A percentile compares a stretch with the other conserved stretches of the same genome.
These are phyloP conservation scores for Otus sunia DNA, from an alignment of 2,113 vertebrate species.

Conservation along the genomic window DNA sequence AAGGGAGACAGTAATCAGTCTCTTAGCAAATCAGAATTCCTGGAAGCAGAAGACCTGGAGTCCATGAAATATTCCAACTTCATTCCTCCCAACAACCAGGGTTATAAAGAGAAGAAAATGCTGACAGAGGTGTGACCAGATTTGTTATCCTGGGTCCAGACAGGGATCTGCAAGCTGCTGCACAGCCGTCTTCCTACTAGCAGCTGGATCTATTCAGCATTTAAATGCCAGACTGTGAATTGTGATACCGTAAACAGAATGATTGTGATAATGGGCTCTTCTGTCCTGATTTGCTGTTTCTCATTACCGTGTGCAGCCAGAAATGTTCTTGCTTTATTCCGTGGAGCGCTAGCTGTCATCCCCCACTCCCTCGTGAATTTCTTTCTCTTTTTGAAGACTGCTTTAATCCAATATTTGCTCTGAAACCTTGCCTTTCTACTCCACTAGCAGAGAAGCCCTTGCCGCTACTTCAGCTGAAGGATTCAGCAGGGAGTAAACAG, in stretches of 20 bases:
- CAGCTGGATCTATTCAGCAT: slow-evolving; percentile 44
- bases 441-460: not conserved
- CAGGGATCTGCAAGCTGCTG: not conserved
- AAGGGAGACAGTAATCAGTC: slow-evolving; percentile 81
- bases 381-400: slow-evolving; percentile 7
- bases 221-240: slow-evolving; percentile 51
- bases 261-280: slow-evolving; percentile 54
- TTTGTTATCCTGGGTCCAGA: not conserved
- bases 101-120: slow-evolving; percentile 81
- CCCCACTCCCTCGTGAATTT: not conserved
- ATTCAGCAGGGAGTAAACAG: not conserved
- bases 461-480: not conserved
- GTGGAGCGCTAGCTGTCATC: slow-evolving; percentile 46
- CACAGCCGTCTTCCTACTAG: slow-evolving; percentile 1
- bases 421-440: not conserved
- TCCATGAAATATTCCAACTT: slow-evolving; percentile 85
- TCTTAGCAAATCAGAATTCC: slow-evolving; percentile 84
- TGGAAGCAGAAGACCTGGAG: slow-evolving; percentile 81
- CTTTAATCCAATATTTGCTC: not conserved
- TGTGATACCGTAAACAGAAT: slow-evolving; percentile 57
- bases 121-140: slow-evolving; percentile 87
- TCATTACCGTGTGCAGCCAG: slow-evolving; percentile 33
- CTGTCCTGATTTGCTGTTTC: slow-evolving; percentile 36
- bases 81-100: slow-evolving; percentile 78
- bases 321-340: slow-evolving; percentile 45